Evolutionary conservation across 2,113 vertebrate genomes (phyloP).

Genomic region (Actenoides lindsayi): DNA sequence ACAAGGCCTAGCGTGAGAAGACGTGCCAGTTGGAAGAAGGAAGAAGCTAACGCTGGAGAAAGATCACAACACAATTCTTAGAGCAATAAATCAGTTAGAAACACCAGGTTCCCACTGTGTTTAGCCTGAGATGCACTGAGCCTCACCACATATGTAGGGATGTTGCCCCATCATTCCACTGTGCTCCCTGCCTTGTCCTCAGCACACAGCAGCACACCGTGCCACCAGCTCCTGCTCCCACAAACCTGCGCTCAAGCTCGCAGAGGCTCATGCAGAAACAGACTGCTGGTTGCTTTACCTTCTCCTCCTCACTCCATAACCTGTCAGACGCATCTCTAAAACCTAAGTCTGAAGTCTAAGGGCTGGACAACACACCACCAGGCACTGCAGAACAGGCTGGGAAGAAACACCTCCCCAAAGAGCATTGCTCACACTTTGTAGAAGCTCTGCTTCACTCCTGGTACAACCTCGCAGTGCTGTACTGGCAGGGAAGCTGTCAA

Average conservation of each 20-base stretch:
- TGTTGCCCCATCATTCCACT: neutral
- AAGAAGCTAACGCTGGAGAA: neutral
- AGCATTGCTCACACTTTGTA: neutral
- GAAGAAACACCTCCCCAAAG: neutral
- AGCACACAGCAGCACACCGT: neutral
- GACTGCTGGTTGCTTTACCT: neutral
- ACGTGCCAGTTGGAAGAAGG: slow-evolving; percentile 13
- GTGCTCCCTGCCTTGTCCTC: neutral
- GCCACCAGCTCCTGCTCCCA: neutral
- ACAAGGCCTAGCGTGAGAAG: neutral
- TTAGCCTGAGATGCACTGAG: neutral
- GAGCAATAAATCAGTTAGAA: neutral
- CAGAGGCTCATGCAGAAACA: neutral
- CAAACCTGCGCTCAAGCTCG: fast-evolving
- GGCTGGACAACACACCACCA: neutral
- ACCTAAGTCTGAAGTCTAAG: neutral
- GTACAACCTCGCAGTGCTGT: neutral
- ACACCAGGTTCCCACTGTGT: neutral
- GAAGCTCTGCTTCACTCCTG: neutral
- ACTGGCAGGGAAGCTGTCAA: neutral
- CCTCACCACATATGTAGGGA: neutral
- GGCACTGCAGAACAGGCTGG: neutral
- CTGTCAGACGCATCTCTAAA: neutral
- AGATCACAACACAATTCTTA: neutral
- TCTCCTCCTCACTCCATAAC: neutral